Percentiles rank a stretch among this genome's conserved stretches.
Conservation (phyloP, 2,888 invertebrate genomes). For the Temnothorax unifasciatus region DNA sequence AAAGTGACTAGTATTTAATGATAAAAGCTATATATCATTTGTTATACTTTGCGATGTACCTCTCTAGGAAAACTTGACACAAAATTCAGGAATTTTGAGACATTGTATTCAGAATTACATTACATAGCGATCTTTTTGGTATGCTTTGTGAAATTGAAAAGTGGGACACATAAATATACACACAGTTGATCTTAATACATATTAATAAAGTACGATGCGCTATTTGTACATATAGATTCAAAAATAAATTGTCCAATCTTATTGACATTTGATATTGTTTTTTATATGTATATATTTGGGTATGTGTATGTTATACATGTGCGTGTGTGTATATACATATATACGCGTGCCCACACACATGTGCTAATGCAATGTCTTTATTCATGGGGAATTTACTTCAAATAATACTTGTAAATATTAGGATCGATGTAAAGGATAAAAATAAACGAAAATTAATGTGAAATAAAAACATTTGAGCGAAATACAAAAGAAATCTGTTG, state of each 20-base stretch:
- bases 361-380: constrained; percentile 43
- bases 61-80: background rate
- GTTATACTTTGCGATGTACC: constrained; percentile 44
- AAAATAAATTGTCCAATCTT: constrained; percentile 56
- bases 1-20: constrained; percentile 3
- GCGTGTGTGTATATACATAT: background rate
- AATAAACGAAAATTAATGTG: constrained; percentile 66
- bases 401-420: constrained; percentile 73
- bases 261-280: constrained; percentile 63
- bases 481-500: constrained; percentile 2
- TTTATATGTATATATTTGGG: constrained; percentile 26
- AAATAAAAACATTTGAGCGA: constrained; percentile 55
- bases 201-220: constrained; percentile 52
- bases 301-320: background rate
- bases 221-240: constrained; percentile 66
- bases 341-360: background rate
- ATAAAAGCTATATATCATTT: constrained; percentile 40
- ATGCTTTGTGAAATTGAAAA: constrained; percentile 26
- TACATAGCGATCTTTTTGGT: constrained; percentile 16
- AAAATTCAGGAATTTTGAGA: constrained; percentile 12
- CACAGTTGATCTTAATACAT: constrained; percentile 29
- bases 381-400: constrained; percentile 55
- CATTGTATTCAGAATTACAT: constrained; percentile 1
- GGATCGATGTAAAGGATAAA: constrained; percentile 70
- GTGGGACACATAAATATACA: background rate